Base-by-base conservation (phyloP, 2,113 vertebrate genomes). In the Nanorana parkeri region DNA sequence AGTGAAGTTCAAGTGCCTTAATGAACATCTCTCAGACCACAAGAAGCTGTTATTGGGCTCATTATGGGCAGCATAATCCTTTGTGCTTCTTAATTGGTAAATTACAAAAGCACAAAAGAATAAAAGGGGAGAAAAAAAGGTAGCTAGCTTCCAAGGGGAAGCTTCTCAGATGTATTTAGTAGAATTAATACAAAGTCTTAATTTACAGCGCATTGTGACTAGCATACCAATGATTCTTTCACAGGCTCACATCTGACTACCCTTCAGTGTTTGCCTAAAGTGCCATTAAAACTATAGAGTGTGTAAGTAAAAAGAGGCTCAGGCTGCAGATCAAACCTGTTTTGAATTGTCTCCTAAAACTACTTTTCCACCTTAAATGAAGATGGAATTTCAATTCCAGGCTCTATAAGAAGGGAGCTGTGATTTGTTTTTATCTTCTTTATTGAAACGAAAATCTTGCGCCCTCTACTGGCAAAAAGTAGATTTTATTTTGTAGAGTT, bases 1-100 rank as follows among this genome's bases (percentile, higher is more conserved):
- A 54, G 79, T 23, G 56, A 73, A 73, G 24, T 81, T 73, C 79
- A 80, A 80, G 67, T 80, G 56, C 67, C 71, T 41, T 80, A 80
- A 63, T 72, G 78, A 80, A 80, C 67, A 61, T 80, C 66, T 80
- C 56, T 72, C 20, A 32, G 60, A 81, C 78, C 56, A 71, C 58
- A 64, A 72, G 68, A 73, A 64, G 78, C 68, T 61, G 56, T 65
- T 81, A 81, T 65, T 81, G 79, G 58, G 79, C 68, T 81, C 68
- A 81, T 81, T 73, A 73, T 26, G 36, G 58, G 56, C 21, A 72
- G 28, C 58, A 71, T 52, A 68, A 60, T 54, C 41, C 61, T 81
- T 81, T 73, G 68, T 72, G 56, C 26, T 54, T 55, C 68, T 63
- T 81, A 72, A 73, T 81, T 81, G 79, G 68, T 55, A 73, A 81